Base-by-base conservation (phyloP, 2,113 vertebrate species). In the Trochalopteron elliotii region DNA sequence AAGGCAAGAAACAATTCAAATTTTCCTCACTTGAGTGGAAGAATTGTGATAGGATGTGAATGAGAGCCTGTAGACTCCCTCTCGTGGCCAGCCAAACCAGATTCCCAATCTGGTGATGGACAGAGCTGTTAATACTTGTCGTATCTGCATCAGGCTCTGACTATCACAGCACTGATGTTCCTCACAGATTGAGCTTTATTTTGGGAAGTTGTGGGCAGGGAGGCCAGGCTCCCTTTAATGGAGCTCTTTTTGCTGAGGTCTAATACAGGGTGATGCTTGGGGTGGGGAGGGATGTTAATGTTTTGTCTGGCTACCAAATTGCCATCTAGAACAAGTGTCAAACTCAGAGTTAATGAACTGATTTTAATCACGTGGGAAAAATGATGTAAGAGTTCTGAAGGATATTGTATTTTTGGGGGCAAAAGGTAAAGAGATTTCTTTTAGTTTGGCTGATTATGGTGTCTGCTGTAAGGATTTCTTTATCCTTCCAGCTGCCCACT, bases 21-120 rank as follows among this genome's bases (percentile, higher is more conserved):
- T 88, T 61, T 88, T 94, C 71, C 39, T 93, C 55, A 59, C n/a
- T 83, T 45, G 28, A 67, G 0, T 72, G 53, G 52, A 65, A 44
- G 50, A 87, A 68, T 40, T 79, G 84, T 70, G 45, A 8, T 71
- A 67, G 82, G 59, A 49, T 71, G 49, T 80, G 90, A 47, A 7
- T 13, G 53, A 39, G 72, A 31, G 83, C 28, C 71, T 93, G 2
- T 72, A 68, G 27, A 71, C 88, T 97, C 96, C 96, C 95, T 95
- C 93, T 93, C 0, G 68, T 93, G 95, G 94, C 83, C 86, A 86
- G 10, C 10, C 63, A 24, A 88, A 18, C 5, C 44, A 45, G 44
- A 40, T 63, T 70, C 59, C 19, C 19, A 16, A 6, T 50, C 25
- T 76, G 55, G 9, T 77, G 83, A 35, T 69, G 59, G 90, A 9